phyloP scores from a whole-genome alignment of 1,140 invertebrate genomes.

The Alviniconcha marisindica region DNA sequence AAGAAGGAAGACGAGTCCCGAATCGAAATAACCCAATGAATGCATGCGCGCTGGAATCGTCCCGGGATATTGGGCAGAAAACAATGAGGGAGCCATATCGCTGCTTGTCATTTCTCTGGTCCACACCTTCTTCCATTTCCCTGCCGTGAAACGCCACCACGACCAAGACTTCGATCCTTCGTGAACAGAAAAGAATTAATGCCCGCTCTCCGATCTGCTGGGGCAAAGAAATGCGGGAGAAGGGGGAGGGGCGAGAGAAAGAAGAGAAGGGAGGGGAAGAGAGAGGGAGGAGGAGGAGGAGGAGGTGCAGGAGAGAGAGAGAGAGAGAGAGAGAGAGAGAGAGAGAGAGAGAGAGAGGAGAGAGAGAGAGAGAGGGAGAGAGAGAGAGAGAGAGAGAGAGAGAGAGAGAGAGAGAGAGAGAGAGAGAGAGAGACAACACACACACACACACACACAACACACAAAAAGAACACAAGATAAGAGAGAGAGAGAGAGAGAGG shows the following conservation, averaged over 20 bases:
- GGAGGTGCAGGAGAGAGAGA: constrained; percentile 13
- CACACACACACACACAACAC: background rate
- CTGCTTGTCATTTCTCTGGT: no score
- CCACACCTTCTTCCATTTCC: no score
- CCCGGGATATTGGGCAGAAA: no score
- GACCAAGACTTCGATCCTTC: no score
- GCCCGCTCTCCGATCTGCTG: no score
- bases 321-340: constrained; percentile 21
- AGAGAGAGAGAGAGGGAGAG: constrained; percentile 2
- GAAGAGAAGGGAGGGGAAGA: background rate
- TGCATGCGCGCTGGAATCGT: no score
- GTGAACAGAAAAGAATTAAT: no score
- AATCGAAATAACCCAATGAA: no score
- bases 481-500: background rate
- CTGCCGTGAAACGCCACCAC: no score
- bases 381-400: background rate
- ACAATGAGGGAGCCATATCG: no score
- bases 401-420: constrained; percentile 23
- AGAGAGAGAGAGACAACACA: background rate
- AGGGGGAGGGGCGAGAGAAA: background rate
- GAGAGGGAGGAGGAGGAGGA: background rate
- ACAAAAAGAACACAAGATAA: background rate
- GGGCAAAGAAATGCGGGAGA: background rate
- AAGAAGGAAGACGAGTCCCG: no score
- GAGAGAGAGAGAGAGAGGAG: constrained; percentile 1